Evolutionary conservation across 2,797 vertebrate species (phyloP).

Genomic region (Rhinophrynus dorsalis): DNA sequence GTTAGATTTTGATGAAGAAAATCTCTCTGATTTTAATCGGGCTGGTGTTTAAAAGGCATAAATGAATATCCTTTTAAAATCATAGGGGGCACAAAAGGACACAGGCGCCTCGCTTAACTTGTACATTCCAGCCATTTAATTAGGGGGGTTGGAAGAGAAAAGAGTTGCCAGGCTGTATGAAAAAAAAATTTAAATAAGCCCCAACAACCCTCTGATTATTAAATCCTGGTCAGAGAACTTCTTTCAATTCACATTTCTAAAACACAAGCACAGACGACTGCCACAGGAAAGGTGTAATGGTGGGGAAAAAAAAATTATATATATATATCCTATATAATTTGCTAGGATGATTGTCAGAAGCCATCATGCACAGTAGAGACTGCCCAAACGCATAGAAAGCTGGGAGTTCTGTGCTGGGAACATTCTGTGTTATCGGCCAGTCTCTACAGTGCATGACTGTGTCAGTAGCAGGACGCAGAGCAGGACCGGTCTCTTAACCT

Average conservation of each 20-base stretch:
- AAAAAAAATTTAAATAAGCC: constrained; percentile 53
- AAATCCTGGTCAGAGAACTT: constrained; percentile 20
- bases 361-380: too few relatives aligned
- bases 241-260: constrained; percentile 4
- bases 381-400: too few relatives aligned
- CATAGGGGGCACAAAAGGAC: constrained; percentile 62
- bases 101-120: constrained; percentile 61
- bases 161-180: constrained; percentile 54
- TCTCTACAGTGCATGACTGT: too few relatives aligned
- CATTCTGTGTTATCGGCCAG: too few relatives aligned
- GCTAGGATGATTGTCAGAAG: too few relatives aligned
- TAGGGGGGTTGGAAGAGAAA: constrained; percentile 53
- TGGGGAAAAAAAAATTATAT: too few relatives aligned
- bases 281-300: background rate
- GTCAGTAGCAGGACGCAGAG: too few relatives aligned
- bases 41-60: constrained; percentile 70
- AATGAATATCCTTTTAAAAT: constrained; percentile 73
- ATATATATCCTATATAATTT: too few relatives aligned
- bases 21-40: constrained; percentile 75
- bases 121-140: constrained; percentile 66
- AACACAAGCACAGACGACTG: background rate
- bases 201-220: constrained; percentile 28
- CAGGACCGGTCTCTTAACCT: too few relatives aligned
- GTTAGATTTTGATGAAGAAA: constrained; percentile 99
- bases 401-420: too few relatives aligned